Evolutionary conservation across 2,888 invertebrate genomes (phyloP).

Genomic region (Fragum whitleyi): DNA sequence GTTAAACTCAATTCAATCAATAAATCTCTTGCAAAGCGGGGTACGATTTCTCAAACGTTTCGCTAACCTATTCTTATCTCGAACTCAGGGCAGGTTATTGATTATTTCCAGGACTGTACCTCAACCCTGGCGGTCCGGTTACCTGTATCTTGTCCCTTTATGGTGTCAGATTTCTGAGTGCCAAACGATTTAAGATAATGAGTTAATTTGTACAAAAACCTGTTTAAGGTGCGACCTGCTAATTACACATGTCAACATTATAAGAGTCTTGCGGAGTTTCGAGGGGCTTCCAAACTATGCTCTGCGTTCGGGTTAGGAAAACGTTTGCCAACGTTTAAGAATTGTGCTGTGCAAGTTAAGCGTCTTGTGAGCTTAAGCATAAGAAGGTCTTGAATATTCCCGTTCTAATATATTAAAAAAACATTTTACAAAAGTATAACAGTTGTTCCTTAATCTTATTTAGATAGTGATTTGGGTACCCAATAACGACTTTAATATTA

Average conservation of each 20-base stretch:
- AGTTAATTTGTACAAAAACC: neutral
- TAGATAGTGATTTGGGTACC: constrained; percentile 7
- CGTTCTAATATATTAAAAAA: constrained; percentile 15
- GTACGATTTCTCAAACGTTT: no score
- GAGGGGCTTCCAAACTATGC: no score
- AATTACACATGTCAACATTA: constrained; percentile 21
- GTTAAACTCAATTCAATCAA: no score
- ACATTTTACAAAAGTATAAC: neutral
- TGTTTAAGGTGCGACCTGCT: neutral
- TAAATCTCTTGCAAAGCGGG: no score
- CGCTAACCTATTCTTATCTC: no score
- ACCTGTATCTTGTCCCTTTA: constrained; percentile 1
- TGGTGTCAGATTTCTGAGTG: neutral
- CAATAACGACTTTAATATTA: constrained; percentile 20
- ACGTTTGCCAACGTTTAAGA: no score
- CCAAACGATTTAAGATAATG: neutral
- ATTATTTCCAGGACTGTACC: no score
- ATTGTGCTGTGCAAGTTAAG: no score
- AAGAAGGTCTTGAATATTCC: neutral
- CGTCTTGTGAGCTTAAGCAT: no score
- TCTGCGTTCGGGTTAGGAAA: no score
- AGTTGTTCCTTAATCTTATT: constrained; percentile 12
- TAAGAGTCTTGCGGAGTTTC: neutral
- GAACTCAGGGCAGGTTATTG: no score
- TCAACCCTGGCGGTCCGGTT: neutral